phyloP scores from a whole-genome alignment of 2,888 invertebrate species.

The Scotopteryx bipunctaria region DNA sequence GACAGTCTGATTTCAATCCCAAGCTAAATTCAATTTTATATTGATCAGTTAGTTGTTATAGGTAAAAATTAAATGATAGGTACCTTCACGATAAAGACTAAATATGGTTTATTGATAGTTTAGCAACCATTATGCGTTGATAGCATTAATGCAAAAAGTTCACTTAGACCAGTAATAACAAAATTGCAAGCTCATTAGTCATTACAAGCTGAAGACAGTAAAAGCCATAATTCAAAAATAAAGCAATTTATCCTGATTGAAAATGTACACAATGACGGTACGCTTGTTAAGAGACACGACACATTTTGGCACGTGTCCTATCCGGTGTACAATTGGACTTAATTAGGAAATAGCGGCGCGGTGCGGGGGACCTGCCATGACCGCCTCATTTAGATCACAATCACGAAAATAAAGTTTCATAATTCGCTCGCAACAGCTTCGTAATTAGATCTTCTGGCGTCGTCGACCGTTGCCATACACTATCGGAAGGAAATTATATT shows the following conservation, averaged over 20 bases:
- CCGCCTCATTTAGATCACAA: conserved; percentile 42
- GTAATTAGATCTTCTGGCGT: conserved; percentile 17
- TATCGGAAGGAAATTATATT: conserved; percentile 33
- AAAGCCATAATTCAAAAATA: conserved; percentile 35
- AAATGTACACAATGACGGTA: conserved; percentile 59
- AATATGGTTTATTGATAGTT: too few relatives aligned
- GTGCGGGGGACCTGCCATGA: conserved; percentile 53
- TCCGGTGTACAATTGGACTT: conserved; percentile 80
- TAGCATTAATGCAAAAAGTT: background rate
- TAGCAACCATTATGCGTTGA: too few relatives aligned
- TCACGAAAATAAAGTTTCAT: conserved; percentile 39
- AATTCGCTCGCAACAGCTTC: conserved; percentile 32
- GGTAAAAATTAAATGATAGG: too few relatives aligned
- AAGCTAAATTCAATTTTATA: too few relatives aligned
- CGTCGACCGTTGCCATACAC: conserved; percentile 6
- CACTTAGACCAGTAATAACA: background rate
- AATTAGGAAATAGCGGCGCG: conserved; percentile 80
- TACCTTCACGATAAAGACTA: too few relatives aligned
- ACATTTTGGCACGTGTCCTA: conserved; percentile 81
- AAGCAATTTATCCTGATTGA: conserved; percentile 44
- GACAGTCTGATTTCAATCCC: too few relatives aligned
- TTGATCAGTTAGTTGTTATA: too few relatives aligned
- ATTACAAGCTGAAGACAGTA: conserved; percentile 22
- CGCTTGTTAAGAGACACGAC: conserved; percentile 65
- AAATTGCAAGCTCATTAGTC: conserved; percentile 8